Percentiles rank a stretch among this genome's conserved stretches.
phyloP scores from a whole-genome alignment of 2,113 vertebrate genomes.

The Lota lota region DNA sequence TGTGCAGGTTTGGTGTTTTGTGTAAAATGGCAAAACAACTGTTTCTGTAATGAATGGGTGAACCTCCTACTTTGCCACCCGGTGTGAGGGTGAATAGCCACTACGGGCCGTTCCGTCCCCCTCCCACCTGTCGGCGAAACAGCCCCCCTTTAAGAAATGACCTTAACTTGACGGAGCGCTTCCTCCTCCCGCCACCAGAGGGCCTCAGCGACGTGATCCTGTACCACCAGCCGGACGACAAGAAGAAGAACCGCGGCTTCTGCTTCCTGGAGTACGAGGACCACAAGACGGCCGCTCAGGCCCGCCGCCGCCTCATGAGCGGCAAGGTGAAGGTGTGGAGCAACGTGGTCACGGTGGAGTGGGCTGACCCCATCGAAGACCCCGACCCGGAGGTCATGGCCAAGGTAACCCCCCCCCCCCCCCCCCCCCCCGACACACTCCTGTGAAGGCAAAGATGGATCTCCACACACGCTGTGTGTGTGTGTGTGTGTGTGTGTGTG shows the following conservation, averaged over 20 bases:
- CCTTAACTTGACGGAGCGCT: no score
- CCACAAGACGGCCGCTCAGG: slow-evolving; percentile 97
- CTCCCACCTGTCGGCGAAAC: no score
- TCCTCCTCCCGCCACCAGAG: slow-evolving; percentile 69
- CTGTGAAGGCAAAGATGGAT: neutral
- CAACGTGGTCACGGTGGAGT: slow-evolving; percentile 96
- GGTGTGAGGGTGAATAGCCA: no score
- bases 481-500: no score
- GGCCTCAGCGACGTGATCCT: slow-evolving; percentile 97
- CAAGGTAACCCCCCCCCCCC: slow-evolving; percentile 77
- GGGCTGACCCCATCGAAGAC: slow-evolving; percentile 98
- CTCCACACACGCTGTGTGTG: neutral
- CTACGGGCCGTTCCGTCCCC: no score
- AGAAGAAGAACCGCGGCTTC: slow-evolving; percentile 97
- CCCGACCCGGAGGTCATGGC: slow-evolving; percentile 98
- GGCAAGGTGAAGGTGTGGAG: slow-evolving; percentile 99
- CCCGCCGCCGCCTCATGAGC: slow-evolving; percentile 94
- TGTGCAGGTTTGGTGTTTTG: neutral
- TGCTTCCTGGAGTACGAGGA: slow-evolving; percentile 99
- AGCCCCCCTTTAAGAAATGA: no score
- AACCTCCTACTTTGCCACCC: no score
- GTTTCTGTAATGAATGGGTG: no score
- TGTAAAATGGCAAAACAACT: neutral
- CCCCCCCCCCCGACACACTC: neutral
- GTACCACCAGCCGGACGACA: slow-evolving; percentile 97